Conservation (phyloP, 2,797 vertebrate species). For the Coreius guichenoti region DNA sequence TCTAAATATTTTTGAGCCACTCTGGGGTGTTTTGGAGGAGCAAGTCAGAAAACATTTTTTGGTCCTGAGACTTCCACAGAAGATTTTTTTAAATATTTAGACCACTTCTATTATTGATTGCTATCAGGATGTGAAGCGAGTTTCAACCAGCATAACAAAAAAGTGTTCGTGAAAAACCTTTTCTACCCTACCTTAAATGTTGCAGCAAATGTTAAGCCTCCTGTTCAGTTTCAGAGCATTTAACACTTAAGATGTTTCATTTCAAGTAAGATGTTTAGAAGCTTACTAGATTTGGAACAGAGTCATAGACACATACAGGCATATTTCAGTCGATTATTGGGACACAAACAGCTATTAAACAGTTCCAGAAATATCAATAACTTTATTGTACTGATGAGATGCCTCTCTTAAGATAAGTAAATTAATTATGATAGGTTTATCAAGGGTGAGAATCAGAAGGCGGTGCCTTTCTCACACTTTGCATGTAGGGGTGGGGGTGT, state of each 20-base stretch:
- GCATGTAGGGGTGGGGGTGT: conserved; percentile 55
- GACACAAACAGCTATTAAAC: not conserved
- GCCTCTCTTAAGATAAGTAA: conserved; percentile 53
- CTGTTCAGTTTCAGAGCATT: not conserved
- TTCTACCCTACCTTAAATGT: not conserved
- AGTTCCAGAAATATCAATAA: not conserved
- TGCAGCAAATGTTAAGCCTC: not conserved
- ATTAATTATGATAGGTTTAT: conserved; percentile 59
- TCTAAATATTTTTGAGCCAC: not conserved
- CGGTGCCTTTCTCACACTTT: conserved; percentile 81
- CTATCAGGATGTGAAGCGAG: not conserved
- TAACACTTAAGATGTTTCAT: not conserved
- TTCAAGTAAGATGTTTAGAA: not conserved
- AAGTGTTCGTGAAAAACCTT: not conserved
- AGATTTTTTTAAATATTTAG: not conserved
- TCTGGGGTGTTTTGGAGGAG: not conserved
- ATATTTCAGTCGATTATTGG: not conserved
- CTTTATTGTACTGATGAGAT: conserved; percentile 11
- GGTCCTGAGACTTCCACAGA: not conserved
- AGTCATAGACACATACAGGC: not conserved
- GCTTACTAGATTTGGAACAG: not conserved
- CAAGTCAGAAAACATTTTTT: not conserved
- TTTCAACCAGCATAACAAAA: not conserved
- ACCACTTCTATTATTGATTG: not conserved
- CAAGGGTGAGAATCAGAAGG: conserved; percentile 79